Percentiles rank a stretch among this genome's conserved stretches.
Conservation (phyloP, 2,113 vertebrate species). For the Panurus biarmicus region DNA sequence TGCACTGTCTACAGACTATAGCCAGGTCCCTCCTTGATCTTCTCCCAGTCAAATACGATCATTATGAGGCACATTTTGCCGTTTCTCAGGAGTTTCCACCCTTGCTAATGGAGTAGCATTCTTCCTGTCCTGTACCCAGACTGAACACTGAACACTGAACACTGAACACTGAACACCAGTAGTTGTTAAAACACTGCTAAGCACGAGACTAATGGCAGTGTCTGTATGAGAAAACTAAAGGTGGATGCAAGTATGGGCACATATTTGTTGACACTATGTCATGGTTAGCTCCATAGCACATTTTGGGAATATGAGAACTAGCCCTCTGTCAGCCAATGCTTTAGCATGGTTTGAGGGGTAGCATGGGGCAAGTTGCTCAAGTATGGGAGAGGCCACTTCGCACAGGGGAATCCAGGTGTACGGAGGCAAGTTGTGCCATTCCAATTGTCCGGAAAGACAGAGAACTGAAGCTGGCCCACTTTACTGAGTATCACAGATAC, state of each 20-base stretch:
- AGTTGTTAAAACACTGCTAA: neutral
- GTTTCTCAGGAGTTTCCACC: neutral
- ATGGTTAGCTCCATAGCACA: neutral
- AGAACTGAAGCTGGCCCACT: neutral
- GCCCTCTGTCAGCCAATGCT: neutral
- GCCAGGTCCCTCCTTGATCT: neutral
- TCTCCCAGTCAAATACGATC: neutral
- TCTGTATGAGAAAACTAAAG: neutral
- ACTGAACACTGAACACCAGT: neutral
- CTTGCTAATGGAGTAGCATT: neutral
- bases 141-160: neutral
- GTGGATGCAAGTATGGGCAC: fast-evolving
- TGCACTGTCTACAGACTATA: neutral
- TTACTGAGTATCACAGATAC: neutral
- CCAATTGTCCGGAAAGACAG: neutral
- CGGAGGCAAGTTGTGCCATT: neutral
- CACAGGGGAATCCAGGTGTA: neutral
- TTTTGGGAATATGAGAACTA: neutral
- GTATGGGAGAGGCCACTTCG: neutral
- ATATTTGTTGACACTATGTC: neutral
- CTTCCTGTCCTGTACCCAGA: neutral
- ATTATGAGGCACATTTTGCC: neutral
- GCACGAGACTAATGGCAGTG: neutral
- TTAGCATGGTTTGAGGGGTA: neutral
- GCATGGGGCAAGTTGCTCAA: neutral